A percentile compares a stretch with the other conserved stretches of the same genome.
Conservation (phyloP, 2,888 invertebrate species). For the Tetranychus piercei region DNA sequence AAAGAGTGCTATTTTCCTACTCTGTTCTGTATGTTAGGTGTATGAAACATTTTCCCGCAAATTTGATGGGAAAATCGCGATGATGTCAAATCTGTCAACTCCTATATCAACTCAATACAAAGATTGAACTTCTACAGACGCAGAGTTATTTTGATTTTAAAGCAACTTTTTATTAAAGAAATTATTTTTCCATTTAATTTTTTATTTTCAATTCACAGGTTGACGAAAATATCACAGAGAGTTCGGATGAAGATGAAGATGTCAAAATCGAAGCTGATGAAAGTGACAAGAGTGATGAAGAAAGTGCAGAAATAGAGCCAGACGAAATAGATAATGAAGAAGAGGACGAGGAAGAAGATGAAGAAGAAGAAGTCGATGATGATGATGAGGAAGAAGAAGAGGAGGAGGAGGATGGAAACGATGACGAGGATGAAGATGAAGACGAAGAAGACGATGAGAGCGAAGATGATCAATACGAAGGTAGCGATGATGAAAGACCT, state of each 20-base stretch:
- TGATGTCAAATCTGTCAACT: too few relatives aligned
- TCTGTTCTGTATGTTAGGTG: too few relatives aligned
- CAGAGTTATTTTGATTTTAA: too few relatives aligned
- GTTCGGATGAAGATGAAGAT: background rate
- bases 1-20: too few relatives aligned
- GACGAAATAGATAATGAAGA: background rate
- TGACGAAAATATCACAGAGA: background rate
- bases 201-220: background rate
- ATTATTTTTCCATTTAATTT: background rate
- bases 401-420: background rate
- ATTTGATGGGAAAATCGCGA: too few relatives aligned
- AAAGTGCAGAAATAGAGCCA: background rate
- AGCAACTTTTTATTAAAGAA: background rate
- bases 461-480: background rate
- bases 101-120: background rate
- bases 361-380: background rate
- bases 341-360: background rate
- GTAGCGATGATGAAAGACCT: background rate
- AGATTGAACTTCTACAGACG: background rate
- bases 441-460: background rate
- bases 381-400: constrained; percentile 6
- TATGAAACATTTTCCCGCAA: too few relatives aligned
- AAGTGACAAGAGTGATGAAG: background rate
- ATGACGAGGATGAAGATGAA: background rate
- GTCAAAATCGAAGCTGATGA: background rate